These are phyloP conservation scores for Choristoneura fumiferana DNA, from an alignment of 1,140 invertebrate genomes.

Conservation along the genomic window DNA sequence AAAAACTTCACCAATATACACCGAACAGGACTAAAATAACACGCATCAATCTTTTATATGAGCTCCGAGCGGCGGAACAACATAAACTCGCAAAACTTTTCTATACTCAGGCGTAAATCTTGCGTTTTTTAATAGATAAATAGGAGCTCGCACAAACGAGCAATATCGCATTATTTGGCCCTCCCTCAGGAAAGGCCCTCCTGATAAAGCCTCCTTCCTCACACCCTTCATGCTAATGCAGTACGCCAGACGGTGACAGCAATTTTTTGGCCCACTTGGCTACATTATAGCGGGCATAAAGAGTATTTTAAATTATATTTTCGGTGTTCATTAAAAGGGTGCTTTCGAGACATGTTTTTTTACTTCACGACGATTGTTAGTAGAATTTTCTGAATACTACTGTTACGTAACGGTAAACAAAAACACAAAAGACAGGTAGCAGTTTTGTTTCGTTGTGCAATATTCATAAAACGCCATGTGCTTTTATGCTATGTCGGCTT, in stretches of 20 bases:
- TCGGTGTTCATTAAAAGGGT: slow-evolving; percentile 70
- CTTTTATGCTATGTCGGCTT: slow-evolving; percentile 47
- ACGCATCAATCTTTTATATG: slow-evolving; percentile 67
- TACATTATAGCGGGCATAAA: slow-evolving; percentile 73
- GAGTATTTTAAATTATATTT: slow-evolving; percentile 77
- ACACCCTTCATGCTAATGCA: slow-evolving; percentile 76
- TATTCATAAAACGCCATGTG: slow-evolving; percentile 66
- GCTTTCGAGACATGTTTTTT: slow-evolving; percentile 44
- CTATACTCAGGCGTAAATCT: slow-evolving; percentile 71
- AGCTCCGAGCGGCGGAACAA: slow-evolving; percentile 53
- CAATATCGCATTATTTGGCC: slow-evolving; percentile 77
- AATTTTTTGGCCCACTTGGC: slow-evolving; percentile 77
- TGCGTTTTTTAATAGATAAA: slow-evolving; percentile 77
- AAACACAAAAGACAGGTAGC: slow-evolving; percentile 53
- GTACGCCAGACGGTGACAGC: slow-evolving; percentile 75
- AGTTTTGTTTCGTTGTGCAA: slow-evolving; percentile 50
- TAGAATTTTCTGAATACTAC: slow-evolving; percentile 20
- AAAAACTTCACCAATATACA: slow-evolving; percentile 27
- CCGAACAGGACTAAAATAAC: slow-evolving; percentile 50
- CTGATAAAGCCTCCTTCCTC: slow-evolving; percentile 74
- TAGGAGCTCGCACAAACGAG: slow-evolving; percentile 75
- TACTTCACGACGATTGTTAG: slow-evolving; percentile 29
- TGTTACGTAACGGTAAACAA: slow-evolving; percentile 31
- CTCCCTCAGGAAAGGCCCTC: slow-evolving; percentile 76
- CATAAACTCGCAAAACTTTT: slow-evolving; percentile 71